phyloP scores from a whole-genome alignment of 2,888 invertebrate species.

The Meiosimyza platycephala region DNA sequence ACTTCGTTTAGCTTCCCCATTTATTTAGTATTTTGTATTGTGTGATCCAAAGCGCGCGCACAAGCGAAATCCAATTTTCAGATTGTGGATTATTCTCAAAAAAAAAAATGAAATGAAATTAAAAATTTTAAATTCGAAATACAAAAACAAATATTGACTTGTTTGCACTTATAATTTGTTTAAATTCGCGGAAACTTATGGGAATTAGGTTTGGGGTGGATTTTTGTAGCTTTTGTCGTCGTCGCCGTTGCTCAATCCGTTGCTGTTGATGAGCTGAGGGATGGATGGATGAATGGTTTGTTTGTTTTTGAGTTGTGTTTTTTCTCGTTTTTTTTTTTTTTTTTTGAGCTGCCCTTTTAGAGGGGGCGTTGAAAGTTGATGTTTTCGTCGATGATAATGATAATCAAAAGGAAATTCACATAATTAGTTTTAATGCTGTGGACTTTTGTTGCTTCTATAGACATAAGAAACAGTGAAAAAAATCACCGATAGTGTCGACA shows the following conservation, averaged over 20 bases:
- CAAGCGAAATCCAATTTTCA: conserved; percentile 30
- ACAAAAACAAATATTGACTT: conserved; percentile 29
- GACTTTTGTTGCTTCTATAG: conserved; percentile 2
- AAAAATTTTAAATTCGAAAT: background rate
- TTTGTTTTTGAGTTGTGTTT: conserved; percentile 10
- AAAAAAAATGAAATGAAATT: background rate
- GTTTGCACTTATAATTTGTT: conserved; percentile 32
- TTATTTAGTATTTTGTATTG: conserved; percentile 42
- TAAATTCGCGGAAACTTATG: conserved; percentile 37
- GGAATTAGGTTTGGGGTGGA: conserved; percentile 38
- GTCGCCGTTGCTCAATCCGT: too few species aligned
- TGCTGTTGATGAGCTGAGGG: background rate
- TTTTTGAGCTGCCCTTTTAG: conserved; percentile 7
- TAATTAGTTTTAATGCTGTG: conserved; percentile 59
- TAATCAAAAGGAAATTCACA: conserved; percentile 62
- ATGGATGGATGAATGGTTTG: conserved; percentile 26
- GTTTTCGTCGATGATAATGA: conserved; percentile 33
- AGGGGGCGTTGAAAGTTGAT: conserved; percentile 35
- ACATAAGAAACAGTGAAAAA: conserved; percentile 18
- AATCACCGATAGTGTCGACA: conserved; percentile 9
- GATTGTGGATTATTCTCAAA: conserved; percentile 24
- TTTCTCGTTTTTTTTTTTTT: background rate
- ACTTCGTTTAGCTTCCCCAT: conserved; percentile 44
- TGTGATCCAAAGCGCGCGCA: conserved; percentile 4
- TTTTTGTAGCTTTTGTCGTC: background rate